Conservation (phyloP, 2,113 vertebrate genomes). For the Talpa occidentalis region DNA sequence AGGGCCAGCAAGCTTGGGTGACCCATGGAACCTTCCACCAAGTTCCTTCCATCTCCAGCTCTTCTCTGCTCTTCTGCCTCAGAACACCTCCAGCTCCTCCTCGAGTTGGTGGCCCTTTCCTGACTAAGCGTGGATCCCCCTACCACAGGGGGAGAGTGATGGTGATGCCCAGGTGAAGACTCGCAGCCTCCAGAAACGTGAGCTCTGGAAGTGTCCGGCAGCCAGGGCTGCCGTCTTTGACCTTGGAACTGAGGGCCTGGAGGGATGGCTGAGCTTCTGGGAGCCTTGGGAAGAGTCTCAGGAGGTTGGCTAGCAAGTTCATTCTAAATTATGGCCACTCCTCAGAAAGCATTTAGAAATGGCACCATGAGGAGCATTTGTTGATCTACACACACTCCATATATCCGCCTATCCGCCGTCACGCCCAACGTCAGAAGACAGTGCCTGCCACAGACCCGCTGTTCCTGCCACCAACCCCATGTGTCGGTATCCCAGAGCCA, state of each 20-base stretch:
- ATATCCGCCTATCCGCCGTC: no score
- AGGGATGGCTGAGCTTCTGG: not conserved
- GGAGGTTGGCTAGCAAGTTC: not conserved
- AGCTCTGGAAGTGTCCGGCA: not conserved
- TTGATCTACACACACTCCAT: not conserved
- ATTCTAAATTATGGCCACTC: not conserved
- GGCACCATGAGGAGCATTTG: not conserved
- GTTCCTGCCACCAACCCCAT: no score
- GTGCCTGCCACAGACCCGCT: not conserved
- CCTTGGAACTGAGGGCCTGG: not conserved
- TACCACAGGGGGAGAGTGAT: not conserved
- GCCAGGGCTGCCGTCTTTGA: not conserved
- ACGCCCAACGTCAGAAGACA: no score
- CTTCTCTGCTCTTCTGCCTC: not conserved
- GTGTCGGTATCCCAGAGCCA: not conserved
- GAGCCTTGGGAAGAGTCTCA: not conserved
- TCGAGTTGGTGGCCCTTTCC: not conserved
- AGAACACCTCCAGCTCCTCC: not conserved
- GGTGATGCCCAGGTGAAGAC: not conserved
- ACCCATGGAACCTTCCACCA: no score
- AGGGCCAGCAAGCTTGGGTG: rapidly evolving
- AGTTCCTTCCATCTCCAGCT: not conserved
- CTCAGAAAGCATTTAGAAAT: not conserved
- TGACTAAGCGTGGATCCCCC: not conserved
- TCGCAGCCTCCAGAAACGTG: not conserved